Conservation (phyloP, 2,797 vertebrate species). For the Scomberomorus guttatus region DNA sequence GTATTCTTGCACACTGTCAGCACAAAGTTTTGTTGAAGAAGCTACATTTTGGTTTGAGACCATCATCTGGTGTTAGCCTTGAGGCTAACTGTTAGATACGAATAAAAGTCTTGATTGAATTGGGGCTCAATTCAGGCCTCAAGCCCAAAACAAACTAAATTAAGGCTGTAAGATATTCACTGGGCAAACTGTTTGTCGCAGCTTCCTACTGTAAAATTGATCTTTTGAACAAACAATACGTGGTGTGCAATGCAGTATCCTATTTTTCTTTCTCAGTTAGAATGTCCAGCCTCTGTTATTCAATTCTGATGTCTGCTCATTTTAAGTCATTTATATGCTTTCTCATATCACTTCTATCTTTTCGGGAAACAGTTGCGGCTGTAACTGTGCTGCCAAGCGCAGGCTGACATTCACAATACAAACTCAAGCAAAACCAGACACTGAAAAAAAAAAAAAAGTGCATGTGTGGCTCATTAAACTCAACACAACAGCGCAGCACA, state of each 20-base stretch:
- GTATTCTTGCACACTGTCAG: background rate
- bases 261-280: background rate
- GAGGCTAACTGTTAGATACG: conserved; percentile 10
- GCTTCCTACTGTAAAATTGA: background rate
- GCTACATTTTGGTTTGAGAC: conserved; percentile 5
- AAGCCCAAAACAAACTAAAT: conserved; percentile 29
- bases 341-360: background rate
- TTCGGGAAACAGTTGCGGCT: background rate
- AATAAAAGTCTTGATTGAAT: conserved; percentile 41
- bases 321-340: background rate
- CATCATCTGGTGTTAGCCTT: conserved; percentile 2
- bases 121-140: conserved; percentile 19
- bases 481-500: conserved; percentile 17
- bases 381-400: background rate
- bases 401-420: conserved; percentile 7
- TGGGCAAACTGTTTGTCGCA: conserved; percentile 3
- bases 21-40: background rate
- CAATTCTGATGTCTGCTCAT: background rate
- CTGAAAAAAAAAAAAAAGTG: conserved; percentile 16
- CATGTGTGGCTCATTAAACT: conserved; percentile 32
- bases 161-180: conserved; percentile 17
- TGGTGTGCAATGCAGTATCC: background rate
- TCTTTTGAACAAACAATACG: background rate
- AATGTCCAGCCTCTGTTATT: background rate
- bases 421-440: background rate